Percentiles rank a stretch among this genome's conserved stretches.
Evolutionary conservation across 2,113 vertebrate species (phyloP).

Genomic region (Apus apus): DNA sequence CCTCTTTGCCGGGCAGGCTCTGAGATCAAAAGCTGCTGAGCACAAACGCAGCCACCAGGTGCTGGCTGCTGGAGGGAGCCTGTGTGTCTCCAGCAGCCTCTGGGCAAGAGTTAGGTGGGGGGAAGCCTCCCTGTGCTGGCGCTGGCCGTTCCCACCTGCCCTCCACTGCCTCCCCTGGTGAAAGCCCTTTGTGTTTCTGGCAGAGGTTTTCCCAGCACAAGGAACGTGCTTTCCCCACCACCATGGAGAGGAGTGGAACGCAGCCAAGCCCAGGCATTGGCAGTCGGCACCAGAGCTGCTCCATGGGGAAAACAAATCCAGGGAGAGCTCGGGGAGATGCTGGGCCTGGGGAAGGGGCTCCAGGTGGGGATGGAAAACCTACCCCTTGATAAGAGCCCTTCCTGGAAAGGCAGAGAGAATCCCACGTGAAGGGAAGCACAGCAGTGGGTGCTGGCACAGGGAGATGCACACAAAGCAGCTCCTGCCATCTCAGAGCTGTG

Average conservation of each 20-base stretch:
- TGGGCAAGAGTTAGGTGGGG: not conserved
- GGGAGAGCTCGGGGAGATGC: rapidly evolving
- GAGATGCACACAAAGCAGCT: not conserved
- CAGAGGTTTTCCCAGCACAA: not conserved
- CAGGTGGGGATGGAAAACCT: not conserved
- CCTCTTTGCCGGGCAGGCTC: not conserved
- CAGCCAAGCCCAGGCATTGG: slow-evolving; percentile 12
- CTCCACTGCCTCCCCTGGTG: not conserved
- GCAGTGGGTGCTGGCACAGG: not conserved
- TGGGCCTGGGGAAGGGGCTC: not conserved
- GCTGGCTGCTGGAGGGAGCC: not conserved
- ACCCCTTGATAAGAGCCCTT: rapidly evolving
- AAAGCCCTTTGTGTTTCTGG: slow-evolving; percentile 37
- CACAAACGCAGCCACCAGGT: rapidly evolving
- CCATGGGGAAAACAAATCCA: not conserved
- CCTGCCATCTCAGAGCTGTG: not conserved
- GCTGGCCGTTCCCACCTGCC: not conserved
- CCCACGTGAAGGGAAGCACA: rapidly evolving
- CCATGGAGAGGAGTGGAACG: not conserved
- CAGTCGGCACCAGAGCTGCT: not conserved
- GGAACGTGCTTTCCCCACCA: not conserved
- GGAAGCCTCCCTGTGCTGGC: not conserved
- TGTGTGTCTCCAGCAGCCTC: not conserved
- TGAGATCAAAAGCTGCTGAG: not conserved
- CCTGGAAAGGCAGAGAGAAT: rapidly evolving